Base-by-base conservation (phyloP, 2,888 invertebrate species). In the Phymatocera aterrima region DNA sequence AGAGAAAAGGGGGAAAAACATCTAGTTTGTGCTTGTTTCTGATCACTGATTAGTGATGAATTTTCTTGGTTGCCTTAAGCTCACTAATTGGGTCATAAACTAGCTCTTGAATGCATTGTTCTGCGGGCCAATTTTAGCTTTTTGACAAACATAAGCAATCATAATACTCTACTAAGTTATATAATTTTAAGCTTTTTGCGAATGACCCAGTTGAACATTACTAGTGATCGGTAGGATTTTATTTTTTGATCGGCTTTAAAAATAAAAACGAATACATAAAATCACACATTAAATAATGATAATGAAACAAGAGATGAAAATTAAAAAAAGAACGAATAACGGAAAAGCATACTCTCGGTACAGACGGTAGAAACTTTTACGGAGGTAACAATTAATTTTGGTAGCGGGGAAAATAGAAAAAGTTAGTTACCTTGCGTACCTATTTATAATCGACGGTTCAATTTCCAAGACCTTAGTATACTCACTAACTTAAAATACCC, bases 51-150 rank as follows among this genome's bases (percentile, higher is more conserved):
- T 75, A 60, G 75, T 60, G 75, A 75, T 75, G 57, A 75, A n/a
- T 8, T 75, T 75, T 75, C 57, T 75, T 75, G 75, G 60, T 75
- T 60, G 75, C 57, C 75, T 54, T 60, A 60, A 57, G 43, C 75
- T 75, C 75, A 60, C 75, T 75, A 60, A 57, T 75, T 75, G 75
- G 75, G 57, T 54, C 75, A 75, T 75, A 43, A 75, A 75, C 75
- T 57, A 79, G 65, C 57, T 82, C 79, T 81, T 74, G 24, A 64
- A 80, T 83, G 84, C 84, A 86, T 87, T 87, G 85, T 85, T 86
- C 87, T 87, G 85, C 86, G 87, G 87, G 87, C 85, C 86, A 80
- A n/a, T n/a, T n/a, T 83, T 84, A 85, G 85, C 85, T 85, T 68
- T n/a, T 54, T 54, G 40, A 40, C 54, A 75, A n/a, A 75, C 43